Evolutionary conservation across 2,797 vertebrate genomes (phyloP).

Genomic region (Darevskia mixta): DNA sequence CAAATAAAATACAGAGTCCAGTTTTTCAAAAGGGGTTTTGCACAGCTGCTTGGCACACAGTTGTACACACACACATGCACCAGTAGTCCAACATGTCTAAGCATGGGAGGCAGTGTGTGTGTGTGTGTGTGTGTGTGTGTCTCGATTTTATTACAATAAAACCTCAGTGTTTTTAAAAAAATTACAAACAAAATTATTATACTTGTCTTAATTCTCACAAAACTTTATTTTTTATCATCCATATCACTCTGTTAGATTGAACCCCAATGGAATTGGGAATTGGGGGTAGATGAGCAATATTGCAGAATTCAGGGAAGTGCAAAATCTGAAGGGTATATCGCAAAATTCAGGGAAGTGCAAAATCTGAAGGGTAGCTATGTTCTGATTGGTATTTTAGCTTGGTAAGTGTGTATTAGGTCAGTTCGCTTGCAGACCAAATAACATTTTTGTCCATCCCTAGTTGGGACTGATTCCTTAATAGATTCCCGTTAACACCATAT

Average conservation of each 20-base stretch:
- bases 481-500: not conserved
- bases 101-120: not conserved
- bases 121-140: not conserved
- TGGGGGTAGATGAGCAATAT: no score
- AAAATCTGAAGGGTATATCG: no score
- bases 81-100: not conserved
- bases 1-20: not conserved
- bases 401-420: no score
- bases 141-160: no score
- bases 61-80: not conserved
- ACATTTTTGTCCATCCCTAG: no score
- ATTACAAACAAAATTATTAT: not conserved
- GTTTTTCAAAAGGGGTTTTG: not conserved
- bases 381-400: no score
- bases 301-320: no score
- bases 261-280: not conserved
- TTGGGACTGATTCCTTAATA: no score
- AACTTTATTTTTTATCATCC: not conserved
- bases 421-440: no score
- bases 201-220: not conserved
- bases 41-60: not conserved
- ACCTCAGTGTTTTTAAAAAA: no score
- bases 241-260: not conserved
- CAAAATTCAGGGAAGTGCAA: no score
- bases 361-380: no score